A percentile compares a stretch with the other conserved stretches of the same genome.
Evolutionary conservation across 2,797 vertebrate genomes (phyloP).

Genomic region (Hoplostethus atlanticus): DNA sequence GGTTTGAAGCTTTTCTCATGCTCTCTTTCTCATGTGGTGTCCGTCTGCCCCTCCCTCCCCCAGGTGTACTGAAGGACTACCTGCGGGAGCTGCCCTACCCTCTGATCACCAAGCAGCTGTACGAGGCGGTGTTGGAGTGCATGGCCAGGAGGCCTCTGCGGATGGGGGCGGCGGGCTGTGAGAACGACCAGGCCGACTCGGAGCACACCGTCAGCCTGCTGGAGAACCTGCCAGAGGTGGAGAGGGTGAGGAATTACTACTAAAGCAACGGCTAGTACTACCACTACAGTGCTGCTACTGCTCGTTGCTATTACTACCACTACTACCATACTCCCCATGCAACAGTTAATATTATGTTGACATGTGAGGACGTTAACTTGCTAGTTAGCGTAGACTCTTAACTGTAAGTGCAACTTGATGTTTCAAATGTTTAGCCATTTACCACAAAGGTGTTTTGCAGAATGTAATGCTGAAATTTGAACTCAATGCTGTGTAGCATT

Average conservation of each 20-base stretch:
- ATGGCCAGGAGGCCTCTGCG: slow-evolving; percentile 92
- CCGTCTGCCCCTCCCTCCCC: background rate
- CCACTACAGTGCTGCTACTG: background rate
- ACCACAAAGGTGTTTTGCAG: too few species aligned
- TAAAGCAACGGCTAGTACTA: slow-evolving; percentile 17
- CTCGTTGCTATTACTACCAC: too few species aligned
- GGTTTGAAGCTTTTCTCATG: background rate
- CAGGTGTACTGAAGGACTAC: slow-evolving; percentile 98
- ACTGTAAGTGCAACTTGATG: too few species aligned
- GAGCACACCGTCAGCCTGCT: slow-evolving; percentile 89
- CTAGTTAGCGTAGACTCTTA: too few species aligned
- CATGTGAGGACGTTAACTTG: too few species aligned
- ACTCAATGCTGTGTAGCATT: too few species aligned
- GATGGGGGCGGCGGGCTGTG: slow-evolving; percentile 89
- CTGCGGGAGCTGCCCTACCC: slow-evolving; percentile 96
- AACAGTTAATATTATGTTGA: too few species aligned
- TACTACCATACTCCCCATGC: too few species aligned
- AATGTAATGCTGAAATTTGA: too few species aligned
- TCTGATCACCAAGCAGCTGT: slow-evolving; percentile 94
- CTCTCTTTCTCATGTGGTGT: background rate
- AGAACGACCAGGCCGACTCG: slow-evolving; percentile 90
- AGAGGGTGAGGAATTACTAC: slow-evolving; percentile 87
- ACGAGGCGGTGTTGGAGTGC: slow-evolving; percentile 92
- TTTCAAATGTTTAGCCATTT: too few species aligned
- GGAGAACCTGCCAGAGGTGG: slow-evolving; percentile 92